Percentiles rank a stretch among this genome's conserved stretches.
These are phyloP conservation scores for Octopus bimaculoides DNA, from an alignment of 1,140 invertebrate genomes.

Conservation along the genomic window DNA sequence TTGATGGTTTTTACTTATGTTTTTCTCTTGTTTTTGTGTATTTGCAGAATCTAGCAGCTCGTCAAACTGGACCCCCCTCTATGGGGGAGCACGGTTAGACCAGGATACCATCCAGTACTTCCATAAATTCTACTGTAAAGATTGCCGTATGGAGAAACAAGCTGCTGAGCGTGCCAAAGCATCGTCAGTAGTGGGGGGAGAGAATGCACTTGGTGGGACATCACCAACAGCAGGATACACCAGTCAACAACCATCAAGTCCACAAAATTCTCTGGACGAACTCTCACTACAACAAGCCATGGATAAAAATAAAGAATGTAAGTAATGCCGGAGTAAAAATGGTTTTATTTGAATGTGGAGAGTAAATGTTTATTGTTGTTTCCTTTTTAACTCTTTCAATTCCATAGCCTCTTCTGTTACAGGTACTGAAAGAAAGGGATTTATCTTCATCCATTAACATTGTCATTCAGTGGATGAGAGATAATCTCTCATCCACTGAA, in stretches of 20 bases:
- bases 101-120: conserved; percentile 52
- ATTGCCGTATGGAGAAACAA: conserved; percentile 64
- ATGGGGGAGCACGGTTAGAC: conserved; percentile 45
- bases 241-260: conserved; percentile 64
- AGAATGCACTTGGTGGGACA: conserved; percentile 10
- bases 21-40: conserved; percentile 10
- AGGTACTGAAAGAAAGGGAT: too few relatives aligned
- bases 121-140: conserved; percentile 58
- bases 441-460: too few relatives aligned
- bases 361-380: not conserved
- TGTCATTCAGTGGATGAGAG: too few relatives aligned
- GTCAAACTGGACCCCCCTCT: conserved; percentile 51
- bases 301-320: conserved; percentile 97
- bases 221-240: not conserved
- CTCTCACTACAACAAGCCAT: conserved; percentile 87
- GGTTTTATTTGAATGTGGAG: not conserved
- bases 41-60: conserved; percentile 49
- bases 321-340: conserved; percentile 58
- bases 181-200: conserved; percentile 28
- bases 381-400: not conserved
- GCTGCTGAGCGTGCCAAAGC: conserved; percentile 34
- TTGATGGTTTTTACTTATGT: too few relatives aligned
- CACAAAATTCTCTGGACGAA: conserved; percentile 89
- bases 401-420: too few relatives aligned
- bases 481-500: too few relatives aligned